A percentile compares a stretch with the other conserved stretches of the same genome.
Conservation (phyloP, 2,797 vertebrate genomes). For the Hirundo rustica region DNA sequence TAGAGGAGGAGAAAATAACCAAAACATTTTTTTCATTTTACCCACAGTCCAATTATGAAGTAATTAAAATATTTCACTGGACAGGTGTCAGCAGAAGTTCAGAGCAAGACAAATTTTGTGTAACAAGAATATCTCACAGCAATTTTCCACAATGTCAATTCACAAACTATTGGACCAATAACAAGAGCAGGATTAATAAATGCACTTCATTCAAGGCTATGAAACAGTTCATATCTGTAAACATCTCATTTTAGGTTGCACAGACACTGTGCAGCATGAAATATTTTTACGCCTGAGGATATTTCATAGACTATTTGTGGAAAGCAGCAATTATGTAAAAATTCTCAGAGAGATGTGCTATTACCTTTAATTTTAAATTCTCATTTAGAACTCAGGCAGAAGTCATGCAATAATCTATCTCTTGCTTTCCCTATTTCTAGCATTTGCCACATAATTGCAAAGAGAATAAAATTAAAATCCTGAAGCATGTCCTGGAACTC, state of each 20-base stretch:
- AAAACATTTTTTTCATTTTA: conserved; percentile 23
- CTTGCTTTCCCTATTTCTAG: neutral
- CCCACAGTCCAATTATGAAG: neutral
- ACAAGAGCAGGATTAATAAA: conserved; percentile 10
- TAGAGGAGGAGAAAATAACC: conserved; percentile 6
- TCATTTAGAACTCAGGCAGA: neutral
- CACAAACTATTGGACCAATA: neutral
- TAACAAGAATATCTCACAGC: neutral
- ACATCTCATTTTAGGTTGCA: neutral
- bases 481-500: neutral
- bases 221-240: neutral
- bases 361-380: neutral
- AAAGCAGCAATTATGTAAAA: neutral
- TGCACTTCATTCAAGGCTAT: neutral
- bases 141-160: neutral
- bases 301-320: neutral
- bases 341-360: neutral
- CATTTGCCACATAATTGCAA: neutral
- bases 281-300: neutral
- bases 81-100: conserved; percentile 14
- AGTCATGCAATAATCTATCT: neutral
- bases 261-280: neutral
- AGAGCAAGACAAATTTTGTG: neutral
- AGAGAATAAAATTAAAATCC: neutral
- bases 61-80: conserved; percentile 17